phyloP scores from a whole-genome alignment of 1,140 invertebrate genomes.

The Macrocentrus cingulum region DNA sequence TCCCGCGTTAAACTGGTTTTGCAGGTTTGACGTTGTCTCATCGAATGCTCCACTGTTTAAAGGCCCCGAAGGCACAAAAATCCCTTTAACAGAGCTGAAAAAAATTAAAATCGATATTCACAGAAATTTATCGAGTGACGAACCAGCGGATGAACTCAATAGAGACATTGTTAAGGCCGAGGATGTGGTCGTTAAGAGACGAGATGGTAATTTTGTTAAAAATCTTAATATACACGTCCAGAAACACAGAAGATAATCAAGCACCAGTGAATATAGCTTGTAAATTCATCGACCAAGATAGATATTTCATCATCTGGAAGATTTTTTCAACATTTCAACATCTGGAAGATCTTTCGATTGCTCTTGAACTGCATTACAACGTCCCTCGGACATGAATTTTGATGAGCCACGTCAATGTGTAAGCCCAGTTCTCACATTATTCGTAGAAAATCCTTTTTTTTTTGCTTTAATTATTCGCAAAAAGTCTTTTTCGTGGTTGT shows the following conservation, averaged over 20 bases:
- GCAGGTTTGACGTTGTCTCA: constrained; percentile 31
- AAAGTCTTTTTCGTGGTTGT: background rate
- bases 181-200: constrained; percentile 37
- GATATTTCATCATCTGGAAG: constrained; percentile 11
- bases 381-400: constrained; percentile 16
- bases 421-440: constrained; percentile 29
- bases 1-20: constrained; percentile 14
- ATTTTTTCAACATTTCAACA: background rate
- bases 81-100: constrained; percentile 31
- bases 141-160: constrained; percentile 18
- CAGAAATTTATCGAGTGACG: constrained; percentile 30
- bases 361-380: constrained; percentile 21
- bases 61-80: constrained; percentile 31
- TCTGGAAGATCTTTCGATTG: background rate
- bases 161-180: constrained; percentile 37
- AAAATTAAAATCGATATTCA: constrained; percentile 42
- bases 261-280: background rate
- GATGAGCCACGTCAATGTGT: constrained; percentile 14
- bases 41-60: constrained; percentile 33
- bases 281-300: constrained; percentile 15
- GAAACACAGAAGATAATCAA: background rate
- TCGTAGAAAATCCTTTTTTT: background rate
- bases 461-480: background rate
- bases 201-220: constrained; percentile 37
- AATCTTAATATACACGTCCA: constrained; percentile 8